These are phyloP conservation scores for Augochlorella aurata DNA, from an alignment of 2,888 invertebrate species.

Conservation along the genomic window DNA sequence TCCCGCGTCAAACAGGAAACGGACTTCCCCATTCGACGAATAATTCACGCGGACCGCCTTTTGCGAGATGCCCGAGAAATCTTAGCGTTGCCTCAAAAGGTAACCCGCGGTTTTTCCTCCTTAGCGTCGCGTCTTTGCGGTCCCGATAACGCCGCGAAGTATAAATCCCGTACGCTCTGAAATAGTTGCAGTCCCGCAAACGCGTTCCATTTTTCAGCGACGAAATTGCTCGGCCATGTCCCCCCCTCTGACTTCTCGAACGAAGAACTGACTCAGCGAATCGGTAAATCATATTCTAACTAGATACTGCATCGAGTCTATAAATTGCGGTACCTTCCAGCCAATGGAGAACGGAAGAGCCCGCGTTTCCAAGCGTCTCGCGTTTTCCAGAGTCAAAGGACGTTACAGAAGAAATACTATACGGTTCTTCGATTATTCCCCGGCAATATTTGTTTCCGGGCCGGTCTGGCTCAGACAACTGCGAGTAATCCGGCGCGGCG, in stretches of 20 bases:
- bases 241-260: background rate
- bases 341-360: background rate
- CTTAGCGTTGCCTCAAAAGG: background rate
- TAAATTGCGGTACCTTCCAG: background rate
- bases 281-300: background rate
- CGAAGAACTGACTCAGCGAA: background rate
- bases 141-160: background rate
- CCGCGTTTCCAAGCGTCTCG: background rate
- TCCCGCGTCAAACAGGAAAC: background rate
- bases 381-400: background rate
- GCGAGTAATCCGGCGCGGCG: constrained; percentile 19
- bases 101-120: background rate
- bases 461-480: background rate
- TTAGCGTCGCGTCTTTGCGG: background rate
- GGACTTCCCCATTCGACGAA: background rate
- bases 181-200: too few species aligned
- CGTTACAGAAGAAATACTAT: background rate
- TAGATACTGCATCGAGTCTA: background rate
- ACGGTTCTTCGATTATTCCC: constrained; percentile 9
- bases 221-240: too few species aligned
- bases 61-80: background rate
- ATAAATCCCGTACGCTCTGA: too few species aligned
- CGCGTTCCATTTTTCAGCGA: too few species aligned
- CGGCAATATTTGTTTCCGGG: constrained; percentile 4
- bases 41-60: background rate